Percentiles rank a stretch among this genome's conserved stretches.
phyloP scores from a whole-genome alignment of 2,888 invertebrate genomes.

The Pocota personata region DNA sequence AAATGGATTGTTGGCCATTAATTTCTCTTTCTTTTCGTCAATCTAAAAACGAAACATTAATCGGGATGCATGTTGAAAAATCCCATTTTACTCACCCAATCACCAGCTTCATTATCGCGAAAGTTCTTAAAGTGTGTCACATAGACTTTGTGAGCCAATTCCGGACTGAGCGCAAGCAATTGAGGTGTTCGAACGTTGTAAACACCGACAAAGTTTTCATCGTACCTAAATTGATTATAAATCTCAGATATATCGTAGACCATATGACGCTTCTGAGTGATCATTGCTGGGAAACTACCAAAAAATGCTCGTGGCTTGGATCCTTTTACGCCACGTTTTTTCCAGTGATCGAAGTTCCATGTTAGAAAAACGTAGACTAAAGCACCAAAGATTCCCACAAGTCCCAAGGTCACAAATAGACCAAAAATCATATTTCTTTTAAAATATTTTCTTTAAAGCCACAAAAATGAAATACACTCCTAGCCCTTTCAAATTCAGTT shows the following conservation, averaged over 20 bases:
- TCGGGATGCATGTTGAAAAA: neutral
- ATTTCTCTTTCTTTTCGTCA: slow-evolving; percentile 82
- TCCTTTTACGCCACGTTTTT: slow-evolving; percentile 79
- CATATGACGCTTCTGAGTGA: slow-evolving; percentile 77
- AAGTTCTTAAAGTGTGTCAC: slow-evolving; percentile 82
- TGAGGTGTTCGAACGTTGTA: slow-evolving; percentile 79
- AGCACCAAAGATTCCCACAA: slow-evolving; percentile 43
- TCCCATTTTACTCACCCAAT: slow-evolving; percentile 74
- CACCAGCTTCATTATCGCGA: slow-evolving; percentile 78
- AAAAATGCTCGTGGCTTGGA: slow-evolving; percentile 79
- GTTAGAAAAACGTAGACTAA: slow-evolving; percentile 76
- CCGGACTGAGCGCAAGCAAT: slow-evolving; percentile 80
- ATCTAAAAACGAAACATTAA: slow-evolving; percentile 72
- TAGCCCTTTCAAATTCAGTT: too few relatives aligned
- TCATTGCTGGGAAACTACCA: slow-evolving; percentile 80
- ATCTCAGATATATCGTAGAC: slow-evolving; percentile 80
- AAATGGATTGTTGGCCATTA: slow-evolving; percentile 83
- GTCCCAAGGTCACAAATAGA: neutral
- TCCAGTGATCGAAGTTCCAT: slow-evolving; percentile 81
- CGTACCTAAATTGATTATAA: slow-evolving; percentile 79
- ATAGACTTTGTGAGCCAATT: slow-evolving; percentile 79
- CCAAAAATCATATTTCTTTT: neutral
- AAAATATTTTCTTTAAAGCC: too few relatives aligned
- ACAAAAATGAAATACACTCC: too few relatives aligned
- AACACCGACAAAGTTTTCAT: slow-evolving; percentile 81